These are phyloP conservation scores for Laspeyria flexula DNA, from an alignment of 2,888 invertebrate species.

Conservation along the genomic window DNA sequence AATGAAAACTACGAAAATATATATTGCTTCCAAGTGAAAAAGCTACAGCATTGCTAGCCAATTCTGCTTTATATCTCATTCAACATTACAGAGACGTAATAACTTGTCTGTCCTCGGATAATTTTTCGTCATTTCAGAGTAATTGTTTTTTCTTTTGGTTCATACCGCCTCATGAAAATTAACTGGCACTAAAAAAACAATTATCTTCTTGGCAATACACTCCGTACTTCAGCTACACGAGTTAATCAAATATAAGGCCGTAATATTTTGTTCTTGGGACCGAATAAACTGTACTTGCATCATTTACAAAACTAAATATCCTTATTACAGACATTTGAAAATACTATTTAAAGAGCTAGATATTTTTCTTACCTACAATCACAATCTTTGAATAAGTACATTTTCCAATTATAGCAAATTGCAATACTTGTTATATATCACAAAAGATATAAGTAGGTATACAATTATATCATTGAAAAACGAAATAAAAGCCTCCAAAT, in stretches of 20 bases:
- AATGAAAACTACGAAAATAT: neutral
- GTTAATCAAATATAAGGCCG: neutral
- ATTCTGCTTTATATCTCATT: slow-evolving; percentile 5
- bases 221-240: neutral
- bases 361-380: too few relatives aligned
- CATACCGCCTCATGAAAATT: slow-evolving; percentile 1
- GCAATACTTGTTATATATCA: too few relatives aligned
- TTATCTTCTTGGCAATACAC: neutral
- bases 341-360: too few relatives aligned
- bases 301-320: too few relatives aligned
- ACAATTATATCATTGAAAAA: neutral
- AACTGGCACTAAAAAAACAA: slow-evolving; percentile 4
- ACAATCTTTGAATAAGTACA: too few relatives aligned
- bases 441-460: too few relatives aligned
- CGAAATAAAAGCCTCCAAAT: neutral
- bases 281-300: too few relatives aligned
- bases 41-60: neutral
- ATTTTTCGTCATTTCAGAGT: neutral
- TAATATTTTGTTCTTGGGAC: neutral
- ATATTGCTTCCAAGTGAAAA: neutral
- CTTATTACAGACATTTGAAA: too few relatives aligned
- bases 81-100: slow-evolving; percentile 6
- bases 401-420: too few relatives aligned
- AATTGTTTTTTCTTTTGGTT: neutral
- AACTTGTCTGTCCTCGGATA: neutral